Base-by-base conservation (phyloP, 2,888 invertebrate genomes). In the Xestia xanthographa region DNA sequence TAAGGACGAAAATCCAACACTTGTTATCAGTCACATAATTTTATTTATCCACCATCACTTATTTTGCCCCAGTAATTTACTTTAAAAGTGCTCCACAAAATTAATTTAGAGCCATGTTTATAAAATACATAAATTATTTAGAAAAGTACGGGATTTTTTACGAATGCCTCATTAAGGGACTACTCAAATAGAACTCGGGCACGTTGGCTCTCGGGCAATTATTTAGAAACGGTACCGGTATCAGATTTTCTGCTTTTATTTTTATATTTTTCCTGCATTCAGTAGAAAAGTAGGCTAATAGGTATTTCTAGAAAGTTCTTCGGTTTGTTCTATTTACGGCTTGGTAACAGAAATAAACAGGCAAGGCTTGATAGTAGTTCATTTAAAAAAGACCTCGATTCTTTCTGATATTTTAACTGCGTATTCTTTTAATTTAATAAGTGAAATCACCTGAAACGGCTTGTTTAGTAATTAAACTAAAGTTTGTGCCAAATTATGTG, bases 91-190 rank as follows among this genome's bases (percentile, higher is more conserved):
- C 50, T 43, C 34, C 34, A 85, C 22, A 20, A 66, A 72, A 82
- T 58, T 62, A 66, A 75, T 72, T 68, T 53, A 75, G 48, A 62
- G 41, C 53, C 22, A 58, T 72, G 70, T 75, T 80, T 77, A 50
- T 70, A 48, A 38, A 76, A 69, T 69, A 8, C 56, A 73, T 73
- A 73, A 72, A 75, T 85, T 53, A 60, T 41, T 66, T 41, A 58
- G 14, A 53, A 68, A 81, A 58, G 60, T 38, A 43, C n/a, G 43
- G 22, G 50, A 41, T 62, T 63, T 66, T 67, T 45, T 58, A 22
- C 65, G 70, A 62, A 82, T 58, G 26, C 66, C 73, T 83, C 86
- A 86, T 83, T 83, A 83, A 3, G 78, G 3, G 60, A 26, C 8
- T 26, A 62, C 72, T 76, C 68, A 48, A 76, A 72, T 48, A 66